Base-by-base conservation (phyloP, 2,797 vertebrate species). In the Gambelia wislizenii region DNA sequence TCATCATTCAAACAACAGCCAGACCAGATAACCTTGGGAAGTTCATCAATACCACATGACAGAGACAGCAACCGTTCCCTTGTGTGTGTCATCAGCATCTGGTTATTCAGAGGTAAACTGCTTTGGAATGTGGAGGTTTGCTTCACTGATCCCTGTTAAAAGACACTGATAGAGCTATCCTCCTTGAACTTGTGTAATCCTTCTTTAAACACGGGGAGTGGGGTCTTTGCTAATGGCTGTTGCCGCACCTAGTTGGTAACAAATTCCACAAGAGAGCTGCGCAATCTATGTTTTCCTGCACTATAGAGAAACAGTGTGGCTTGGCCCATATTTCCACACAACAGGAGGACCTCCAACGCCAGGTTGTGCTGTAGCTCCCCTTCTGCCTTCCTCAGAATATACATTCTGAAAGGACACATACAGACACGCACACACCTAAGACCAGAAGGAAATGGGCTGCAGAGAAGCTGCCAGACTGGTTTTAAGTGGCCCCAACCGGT, bases 401-500 rank as follows among this genome's bases (percentile, higher is more conserved):
- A 75, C 70, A 81, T n/a, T 27, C 54, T 18, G n/a, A 77, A 77
- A 84, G 25, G 47, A 67, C 54, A 44, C 18, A 78, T 61, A 39
- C 44, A 76, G 20, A 61, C 85, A 76, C 44, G 4, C 49, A 12
- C 49, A 33, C 52, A 85, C 42, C 33, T 25, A 54, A 85, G 42
- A 47, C 49, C n/a, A 82, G 79, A 82, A 86, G 59, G 56, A 81
- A 82, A 5, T 36, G 27, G 42, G 69, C 36, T 64, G 30, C 3
- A 33, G 30, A 54, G 25, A 89, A 89, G 87, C 69, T 39, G 44
- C 42, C 44, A 52, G 67, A 75, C 54, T 64, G 84, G 82, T 82
- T 80, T 86, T 39, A 86, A 89, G 49, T 81, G 56, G 78, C 33
- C 87, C 25, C 59, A 84, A 84, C 87, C n/a, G 12, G 80, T 75